A percentile compares a stretch with the other conserved stretches of the same genome.
Evolutionary conservation across 2,888 invertebrate genomes (phyloP).

Genomic region (Chrysodeixis includens): DNA sequence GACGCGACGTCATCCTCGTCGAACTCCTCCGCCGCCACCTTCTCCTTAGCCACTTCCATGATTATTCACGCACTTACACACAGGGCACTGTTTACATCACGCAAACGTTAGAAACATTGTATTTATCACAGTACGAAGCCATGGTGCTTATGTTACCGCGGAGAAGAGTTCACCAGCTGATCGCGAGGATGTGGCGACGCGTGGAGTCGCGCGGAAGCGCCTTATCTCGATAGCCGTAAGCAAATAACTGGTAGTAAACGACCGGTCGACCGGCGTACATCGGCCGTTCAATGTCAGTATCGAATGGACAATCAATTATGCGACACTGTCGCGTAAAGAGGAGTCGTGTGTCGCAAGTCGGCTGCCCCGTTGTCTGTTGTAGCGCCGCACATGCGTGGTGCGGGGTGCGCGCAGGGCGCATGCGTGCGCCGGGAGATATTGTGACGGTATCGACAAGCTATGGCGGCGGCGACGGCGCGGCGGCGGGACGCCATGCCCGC

Average conservation of each 20-base stretch:
- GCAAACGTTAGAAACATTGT: constrained; percentile 65
- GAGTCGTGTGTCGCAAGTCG: constrained; percentile 79
- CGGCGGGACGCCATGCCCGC: constrained; percentile 72
- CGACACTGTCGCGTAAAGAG: constrained; percentile 81
- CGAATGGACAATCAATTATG: constrained; percentile 87
- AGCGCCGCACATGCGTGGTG: constrained; percentile 76
- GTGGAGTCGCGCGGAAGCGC: constrained; percentile 67
- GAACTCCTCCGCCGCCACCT: constrained; percentile 73
- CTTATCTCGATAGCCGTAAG: constrained; percentile 78
- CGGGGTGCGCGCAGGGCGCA: constrained; percentile 67
- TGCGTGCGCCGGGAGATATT: constrained; percentile 67
- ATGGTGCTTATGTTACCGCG: constrained; percentile 56
- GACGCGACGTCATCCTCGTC: constrained; percentile 82
- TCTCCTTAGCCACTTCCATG: constrained; percentile 82
- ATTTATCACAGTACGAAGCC: constrained; percentile 67
- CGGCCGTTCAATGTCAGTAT: constrained; percentile 86
- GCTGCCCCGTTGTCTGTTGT: constrained; percentile 66
- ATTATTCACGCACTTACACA: constrained; percentile 64
- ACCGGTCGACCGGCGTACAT: constrained; percentile 77
- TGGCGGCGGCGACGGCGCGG: constrained; percentile 68
- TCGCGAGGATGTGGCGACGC: constrained; percentile 59
- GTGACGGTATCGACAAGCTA: constrained; percentile 72
- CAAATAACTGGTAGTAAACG: constrained; percentile 83
- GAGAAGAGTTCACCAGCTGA: constrained; percentile 65
- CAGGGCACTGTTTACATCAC: constrained; percentile 70